Conservation (phyloP, 30 jellyfish, hydroid and myxozoan genomes). For the Aurelia sp. region DNA sequence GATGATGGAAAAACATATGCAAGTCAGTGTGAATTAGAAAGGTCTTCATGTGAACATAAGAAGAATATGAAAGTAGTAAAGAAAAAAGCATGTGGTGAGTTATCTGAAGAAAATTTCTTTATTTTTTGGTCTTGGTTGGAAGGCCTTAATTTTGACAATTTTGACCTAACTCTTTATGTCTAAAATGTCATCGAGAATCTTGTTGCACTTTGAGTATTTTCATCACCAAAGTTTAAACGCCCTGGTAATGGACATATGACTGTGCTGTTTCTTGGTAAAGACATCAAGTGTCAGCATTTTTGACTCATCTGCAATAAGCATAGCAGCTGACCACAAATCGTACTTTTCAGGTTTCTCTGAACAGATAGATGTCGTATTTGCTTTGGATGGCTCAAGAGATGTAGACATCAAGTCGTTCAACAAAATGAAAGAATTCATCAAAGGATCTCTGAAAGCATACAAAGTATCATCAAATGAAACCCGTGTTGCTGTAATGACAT, state of each 20-base stretch:
- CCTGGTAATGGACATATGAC: no score
- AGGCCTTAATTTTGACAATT: no score
- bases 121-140: no score
- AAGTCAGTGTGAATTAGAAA: constrained; percentile 39
- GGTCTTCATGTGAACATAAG: constrained; percentile 31
- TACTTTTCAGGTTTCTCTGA: constrained; percentile 36
- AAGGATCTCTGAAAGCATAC: constrained; percentile 62
- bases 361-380: constrained; percentile 76
- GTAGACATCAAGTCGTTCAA: constrained; percentile 26
- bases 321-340: no score
- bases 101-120: no score
- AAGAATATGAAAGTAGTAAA: neutral
- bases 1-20: constrained; percentile 79
- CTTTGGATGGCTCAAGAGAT: constrained; percentile 77
- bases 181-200: no score
- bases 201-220: no score
- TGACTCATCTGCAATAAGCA: no score
- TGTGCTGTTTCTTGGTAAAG: no score
- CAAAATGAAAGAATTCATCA: constrained; percentile 44
- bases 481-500: constrained; percentile 58
- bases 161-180: no score
- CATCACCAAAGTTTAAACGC: no score
- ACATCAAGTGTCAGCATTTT: no score
- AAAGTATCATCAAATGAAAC: constrained; percentile 49
- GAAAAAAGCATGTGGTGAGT: constrained; percentile 55